Base-by-base conservation (phyloP, 2,113 vertebrate genomes). In the Pluvianellus socialis region DNA sequence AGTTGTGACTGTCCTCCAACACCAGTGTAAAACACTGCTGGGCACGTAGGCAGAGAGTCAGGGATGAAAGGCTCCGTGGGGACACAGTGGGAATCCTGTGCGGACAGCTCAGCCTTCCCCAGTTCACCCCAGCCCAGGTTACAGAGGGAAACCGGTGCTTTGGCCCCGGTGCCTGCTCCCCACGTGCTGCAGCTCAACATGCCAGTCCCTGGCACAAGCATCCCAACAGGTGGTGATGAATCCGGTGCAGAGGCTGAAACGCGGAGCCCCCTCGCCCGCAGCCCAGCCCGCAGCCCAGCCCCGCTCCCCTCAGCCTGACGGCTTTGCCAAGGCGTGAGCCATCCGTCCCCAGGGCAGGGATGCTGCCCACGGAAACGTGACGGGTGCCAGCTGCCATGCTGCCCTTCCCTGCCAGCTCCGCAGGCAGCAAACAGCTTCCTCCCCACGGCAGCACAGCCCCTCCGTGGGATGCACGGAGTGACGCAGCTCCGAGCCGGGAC, bases 1-100 rank as follows among this genome's bases (percentile, higher is more conserved):
- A 55, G 56, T 8, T 20, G 49, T 42, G 45, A 82, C 32, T 7
- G 4, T 68, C 27, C 86, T 65, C 38, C 33, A 59, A 8, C 7
- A 44, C 28, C 6, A 0, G 23, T 4, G 6, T 32, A 32, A 59
- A 80, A 61, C 7, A 15, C 18, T 0, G 0, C 55, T 14, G 24
- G 50, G 50, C 45, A 49, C 2, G 2, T 1, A 49, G 42, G 53
- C 35, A 77, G 67, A 79, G 16, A 14, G 45, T 32, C 19, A 53
- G 74, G 53, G 28, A 28, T 2, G 1, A 90, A 56, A 84, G 5
- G 12, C 23, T 32, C 45, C 0, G 0, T 21, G 40, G 40, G 42
- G 47, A 81, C 19, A 84, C 38, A 84, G 42, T 42, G 19, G 59
- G 32, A 32, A 80, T 30, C 22, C 32, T 0, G 0, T 70, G 70